These are phyloP conservation scores for Basileuterus tristriatus DNA, from an alignment of 2,797 vertebrate species.

Conservation along the genomic window DNA sequence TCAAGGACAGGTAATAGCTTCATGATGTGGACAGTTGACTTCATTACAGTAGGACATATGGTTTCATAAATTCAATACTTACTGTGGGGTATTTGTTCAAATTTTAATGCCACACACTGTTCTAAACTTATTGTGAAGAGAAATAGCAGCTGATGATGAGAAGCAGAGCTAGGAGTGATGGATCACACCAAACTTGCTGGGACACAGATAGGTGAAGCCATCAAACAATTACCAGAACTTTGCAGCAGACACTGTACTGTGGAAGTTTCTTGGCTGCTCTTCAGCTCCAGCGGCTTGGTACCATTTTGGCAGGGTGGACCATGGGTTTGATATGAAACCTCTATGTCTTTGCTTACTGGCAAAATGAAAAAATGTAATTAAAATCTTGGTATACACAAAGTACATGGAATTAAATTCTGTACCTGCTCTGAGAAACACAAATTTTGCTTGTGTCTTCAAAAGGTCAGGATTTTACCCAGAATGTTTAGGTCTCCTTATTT, in stretches of 20 bases:
- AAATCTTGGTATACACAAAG: neutral
- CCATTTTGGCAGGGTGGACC: neutral
- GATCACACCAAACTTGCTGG: neutral
- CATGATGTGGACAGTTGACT: slow-evolving; percentile 62
- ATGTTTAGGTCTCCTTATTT: neutral
- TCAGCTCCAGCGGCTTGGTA: neutral
- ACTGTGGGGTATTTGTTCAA: slow-evolving; percentile 51
- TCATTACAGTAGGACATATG: slow-evolving; percentile 63
- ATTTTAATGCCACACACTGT: slow-evolving; percentile 46
- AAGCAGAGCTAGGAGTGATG: slow-evolving; percentile 50
- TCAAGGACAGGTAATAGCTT: slow-evolving; percentile 73
- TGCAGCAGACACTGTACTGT: neutral
- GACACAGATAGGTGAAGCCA: neutral
- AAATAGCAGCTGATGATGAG: slow-evolving; percentile 55
- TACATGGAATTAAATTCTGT: neutral
- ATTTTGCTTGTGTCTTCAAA: neutral
- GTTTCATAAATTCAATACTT: slow-evolving; percentile 64
- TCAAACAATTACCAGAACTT: neutral
- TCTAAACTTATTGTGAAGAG: slow-evolving; percentile 36
- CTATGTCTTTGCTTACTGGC: neutral
- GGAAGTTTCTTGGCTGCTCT: neutral
- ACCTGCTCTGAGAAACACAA: neutral
- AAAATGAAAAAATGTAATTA: neutral
- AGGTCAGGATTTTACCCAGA: neutral
- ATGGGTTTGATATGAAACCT: neutral